These are phyloP conservation scores for Drosophila merina DNA, from an alignment of 2,888 invertebrate genomes.

Conservation along the genomic window DNA sequence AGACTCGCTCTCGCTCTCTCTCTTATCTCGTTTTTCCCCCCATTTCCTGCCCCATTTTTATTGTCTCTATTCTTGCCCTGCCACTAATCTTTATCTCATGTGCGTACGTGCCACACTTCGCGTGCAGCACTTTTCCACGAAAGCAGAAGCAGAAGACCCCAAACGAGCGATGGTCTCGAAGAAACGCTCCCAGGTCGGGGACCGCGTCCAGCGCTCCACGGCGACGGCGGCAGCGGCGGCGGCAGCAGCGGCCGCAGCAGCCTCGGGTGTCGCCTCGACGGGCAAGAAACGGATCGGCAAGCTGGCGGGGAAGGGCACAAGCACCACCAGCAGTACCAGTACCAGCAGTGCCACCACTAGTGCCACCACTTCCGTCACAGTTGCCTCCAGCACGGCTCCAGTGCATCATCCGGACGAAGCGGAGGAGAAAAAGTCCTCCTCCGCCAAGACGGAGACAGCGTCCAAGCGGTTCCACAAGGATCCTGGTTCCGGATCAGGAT, in stretches of 20 bases:
- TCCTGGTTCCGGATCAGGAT: not conserved
- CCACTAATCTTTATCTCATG: conserved; percentile 6
- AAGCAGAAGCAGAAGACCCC: not conserved
- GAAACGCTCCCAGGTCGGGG: conserved; percentile 81
- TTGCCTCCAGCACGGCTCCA: not conserved
- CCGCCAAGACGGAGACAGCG: conserved; percentile 42
- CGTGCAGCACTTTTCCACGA: conserved; percentile 32
- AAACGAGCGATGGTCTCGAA: conserved; percentile 80
- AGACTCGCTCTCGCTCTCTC: not conserved
- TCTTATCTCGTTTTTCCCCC: not conserved
- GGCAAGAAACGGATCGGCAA: conserved; percentile 73
- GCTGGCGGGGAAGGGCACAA: conserved; percentile 44
- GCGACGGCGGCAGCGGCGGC: conserved; percentile 51
- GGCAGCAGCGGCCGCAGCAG: conserved; percentile 39
- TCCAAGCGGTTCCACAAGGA: conserved; percentile 27
- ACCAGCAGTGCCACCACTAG: not conserved
- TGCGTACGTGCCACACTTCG: conserved; percentile 12
- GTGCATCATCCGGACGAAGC: conserved; percentile 43
- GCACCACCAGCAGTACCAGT: too few species aligned
- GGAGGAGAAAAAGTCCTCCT: conserved; percentile 50
- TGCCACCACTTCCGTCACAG: not conserved
- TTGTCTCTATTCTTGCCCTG: too few species aligned
- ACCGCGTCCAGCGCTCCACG: conserved; percentile 78
- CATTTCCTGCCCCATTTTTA: not conserved
- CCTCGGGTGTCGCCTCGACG: conserved; percentile 35